Percentiles rank a stretch among this genome's conserved stretches.
Conservation (phyloP, 1,140 invertebrate species). For the Acromyrmex echinatior region DNA sequence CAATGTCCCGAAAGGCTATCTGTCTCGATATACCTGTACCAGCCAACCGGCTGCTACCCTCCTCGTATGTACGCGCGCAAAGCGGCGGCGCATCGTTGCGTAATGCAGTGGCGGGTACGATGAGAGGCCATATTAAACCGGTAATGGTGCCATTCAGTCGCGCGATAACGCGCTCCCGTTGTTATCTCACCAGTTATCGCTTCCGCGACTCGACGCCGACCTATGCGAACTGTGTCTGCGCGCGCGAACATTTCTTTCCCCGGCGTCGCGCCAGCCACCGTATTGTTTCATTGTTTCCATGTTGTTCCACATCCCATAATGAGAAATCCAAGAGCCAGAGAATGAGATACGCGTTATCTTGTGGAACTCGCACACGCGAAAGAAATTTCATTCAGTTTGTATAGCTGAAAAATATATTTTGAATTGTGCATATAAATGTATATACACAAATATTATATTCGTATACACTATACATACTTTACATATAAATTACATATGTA, state of each 20-base stretch:
- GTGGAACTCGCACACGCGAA: background rate
- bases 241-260: conserved; percentile 31
- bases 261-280: background rate
- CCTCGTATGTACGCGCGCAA: conserved; percentile 12
- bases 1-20: conserved; percentile 84
- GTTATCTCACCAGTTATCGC: conserved; percentile 56
- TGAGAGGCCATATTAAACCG: conserved; percentile 75
- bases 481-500: too few species aligned
- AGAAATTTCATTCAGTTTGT: background rate
- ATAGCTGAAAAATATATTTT: too few species aligned
- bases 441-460: too few species aligned
- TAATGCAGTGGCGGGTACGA: conserved; percentile 67
- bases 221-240: background rate
- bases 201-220: conserved; percentile 11
- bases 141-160: conserved; percentile 72
- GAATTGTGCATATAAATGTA: too few species aligned
- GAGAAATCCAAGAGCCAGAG: background rate
- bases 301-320: background rate
- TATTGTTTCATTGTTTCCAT: conserved; percentile 17
- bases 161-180: conserved; percentile 59
- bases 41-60: conserved; percentile 31
- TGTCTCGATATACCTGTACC: conserved; percentile 79
- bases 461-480: too few species aligned
- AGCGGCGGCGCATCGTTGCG: conserved; percentile 59
- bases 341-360: background rate